These are phyloP conservation scores for Contarinia nasturtii DNA, from an alignment of 1,140 invertebrate species.

Conservation along the genomic window DNA sequence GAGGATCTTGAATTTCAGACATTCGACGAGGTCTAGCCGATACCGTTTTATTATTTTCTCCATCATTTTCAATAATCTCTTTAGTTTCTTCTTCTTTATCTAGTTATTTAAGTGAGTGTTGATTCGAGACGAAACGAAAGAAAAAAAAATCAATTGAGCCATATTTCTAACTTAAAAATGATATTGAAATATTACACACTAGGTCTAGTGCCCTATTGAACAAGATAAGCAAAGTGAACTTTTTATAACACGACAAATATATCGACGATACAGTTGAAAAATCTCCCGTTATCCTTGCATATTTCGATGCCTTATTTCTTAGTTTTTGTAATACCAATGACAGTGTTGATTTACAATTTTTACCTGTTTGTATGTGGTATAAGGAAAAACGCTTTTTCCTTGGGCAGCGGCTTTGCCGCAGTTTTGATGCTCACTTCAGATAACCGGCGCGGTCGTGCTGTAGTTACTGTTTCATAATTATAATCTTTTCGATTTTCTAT, in stretches of 20 bases:
- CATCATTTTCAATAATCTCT: slow-evolving; percentile 28
- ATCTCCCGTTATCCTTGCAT: no score
- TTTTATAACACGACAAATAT: no score
- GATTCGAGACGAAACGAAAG: no score
- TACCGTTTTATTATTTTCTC: slow-evolving; percentile 35
- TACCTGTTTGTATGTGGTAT: slow-evolving; percentile 88
- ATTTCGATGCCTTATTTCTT: no score
- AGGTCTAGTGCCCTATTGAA: no score
- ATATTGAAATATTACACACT: no score
- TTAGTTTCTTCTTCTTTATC: slow-evolving; percentile 24
- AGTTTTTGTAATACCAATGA: no score
- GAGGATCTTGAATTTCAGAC: slow-evolving; percentile 68
- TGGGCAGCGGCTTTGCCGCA: slow-evolving; percentile 85
- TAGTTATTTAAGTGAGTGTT: no score
- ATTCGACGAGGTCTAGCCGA: slow-evolving; percentile 71
- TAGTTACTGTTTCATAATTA: slow-evolving; percentile 18
- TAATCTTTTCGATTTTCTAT: background rate
- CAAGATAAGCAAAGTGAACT: no score
- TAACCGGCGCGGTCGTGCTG: slow-evolving; percentile 70
- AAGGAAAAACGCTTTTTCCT: slow-evolving; percentile 85
- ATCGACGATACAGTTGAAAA: no score
- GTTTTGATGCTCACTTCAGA: slow-evolving; percentile 77
- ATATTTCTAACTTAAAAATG: no score
- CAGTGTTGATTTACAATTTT: slow-evolving; percentile 2
- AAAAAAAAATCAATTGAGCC: no score